phyloP scores from a whole-genome alignment of 2,888 invertebrate species.

The Diabrotica balteata region DNA sequence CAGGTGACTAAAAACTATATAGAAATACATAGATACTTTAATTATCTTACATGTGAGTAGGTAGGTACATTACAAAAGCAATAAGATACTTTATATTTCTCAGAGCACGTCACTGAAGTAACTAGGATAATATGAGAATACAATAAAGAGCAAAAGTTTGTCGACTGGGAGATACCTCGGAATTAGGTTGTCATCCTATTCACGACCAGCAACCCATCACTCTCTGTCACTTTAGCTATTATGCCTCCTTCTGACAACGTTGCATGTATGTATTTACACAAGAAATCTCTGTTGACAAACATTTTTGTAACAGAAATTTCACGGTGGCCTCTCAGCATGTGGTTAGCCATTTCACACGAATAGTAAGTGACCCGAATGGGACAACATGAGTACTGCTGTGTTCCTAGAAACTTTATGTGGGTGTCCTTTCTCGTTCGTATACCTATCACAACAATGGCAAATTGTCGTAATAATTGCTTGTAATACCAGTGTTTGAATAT shows the following conservation, averaged over 20 bases:
- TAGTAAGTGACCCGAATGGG: constrained; percentile 50
- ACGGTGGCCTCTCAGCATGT: constrained; percentile 58
- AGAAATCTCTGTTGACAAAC: constrained; percentile 60
- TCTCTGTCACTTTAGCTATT: constrained; percentile 56
- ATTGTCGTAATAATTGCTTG: constrained; percentile 32
- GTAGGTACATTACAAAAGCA: too few species aligned
- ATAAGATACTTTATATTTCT: too few species aligned
- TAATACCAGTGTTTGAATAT: constrained; percentile 23
- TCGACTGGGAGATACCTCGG: constrained; percentile 42
- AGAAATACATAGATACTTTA: too few species aligned
- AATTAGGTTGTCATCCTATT: constrained; percentile 59
- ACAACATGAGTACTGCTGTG: constrained; percentile 38
- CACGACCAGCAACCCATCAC: constrained; percentile 53
- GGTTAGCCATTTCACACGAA: constrained; percentile 55
- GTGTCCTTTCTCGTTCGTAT: constrained; percentile 40
- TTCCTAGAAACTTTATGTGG: constrained; percentile 42
- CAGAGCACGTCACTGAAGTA: neutral
- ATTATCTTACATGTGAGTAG: too few species aligned
- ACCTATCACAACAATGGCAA: constrained; percentile 32
- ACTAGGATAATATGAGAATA: neutral
- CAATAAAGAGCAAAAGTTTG: neutral
- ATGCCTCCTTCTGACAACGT: constrained; percentile 52
- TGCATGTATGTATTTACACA: constrained; percentile 57
- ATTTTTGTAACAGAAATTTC: constrained; percentile 59
- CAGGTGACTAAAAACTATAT: too few species aligned